Conservation (phyloP, 2,113 vertebrate genomes). For the Meleagris gallopavo region DNA sequence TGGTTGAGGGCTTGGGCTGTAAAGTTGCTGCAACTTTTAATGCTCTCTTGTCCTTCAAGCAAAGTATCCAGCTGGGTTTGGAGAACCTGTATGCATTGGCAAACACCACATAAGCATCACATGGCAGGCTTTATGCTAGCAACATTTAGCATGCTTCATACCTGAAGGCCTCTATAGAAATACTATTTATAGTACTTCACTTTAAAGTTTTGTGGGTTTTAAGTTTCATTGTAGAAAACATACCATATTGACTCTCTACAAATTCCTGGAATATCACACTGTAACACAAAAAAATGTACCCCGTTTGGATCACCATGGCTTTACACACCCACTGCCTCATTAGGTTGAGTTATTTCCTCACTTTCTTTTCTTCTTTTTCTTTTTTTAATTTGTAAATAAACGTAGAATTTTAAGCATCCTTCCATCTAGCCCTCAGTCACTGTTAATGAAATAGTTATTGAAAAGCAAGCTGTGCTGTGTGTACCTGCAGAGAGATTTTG, state of each 20-base stretch:
- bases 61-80: conserved; percentile 92
- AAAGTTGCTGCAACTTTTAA: conserved; percentile 94
- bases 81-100: conserved; percentile 83
- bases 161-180: neutral
- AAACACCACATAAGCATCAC: neutral
- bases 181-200: neutral
- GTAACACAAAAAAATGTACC: neutral
- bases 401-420: neutral
- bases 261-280: neutral
- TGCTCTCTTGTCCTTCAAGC: conserved; percentile 92
- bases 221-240: neutral
- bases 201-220: neutral
- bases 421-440: neutral
- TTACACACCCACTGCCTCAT: neutral
- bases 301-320: neutral
- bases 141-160: neutral
- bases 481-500: neutral
- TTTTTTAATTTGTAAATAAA: neutral
- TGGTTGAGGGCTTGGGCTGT: conserved; percentile 92
- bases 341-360: neutral
- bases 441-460: neutral
- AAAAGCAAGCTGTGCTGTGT: neutral
- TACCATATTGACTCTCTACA: neutral
- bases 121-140: neutral
- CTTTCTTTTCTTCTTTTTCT: neutral